Percentiles rank a stretch among this genome's conserved stretches.
These are phyloP conservation scores for Beris morrisii DNA, from an alignment of 2,888 invertebrate species.

Conservation along the genomic window DNA sequence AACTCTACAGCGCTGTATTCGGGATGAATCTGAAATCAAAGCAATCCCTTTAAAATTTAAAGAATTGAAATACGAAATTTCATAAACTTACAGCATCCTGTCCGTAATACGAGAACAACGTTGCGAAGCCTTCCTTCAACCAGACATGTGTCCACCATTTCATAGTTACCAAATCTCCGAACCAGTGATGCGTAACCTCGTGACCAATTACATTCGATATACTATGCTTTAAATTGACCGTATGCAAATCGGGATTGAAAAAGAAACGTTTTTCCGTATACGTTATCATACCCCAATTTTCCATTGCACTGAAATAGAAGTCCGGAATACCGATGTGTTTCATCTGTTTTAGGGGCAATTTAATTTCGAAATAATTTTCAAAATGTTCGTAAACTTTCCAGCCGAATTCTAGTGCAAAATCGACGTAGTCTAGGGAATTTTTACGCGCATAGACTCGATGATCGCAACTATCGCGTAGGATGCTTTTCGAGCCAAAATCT, in stretches of 20 bases:
- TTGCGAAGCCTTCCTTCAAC: constrained; percentile 71
- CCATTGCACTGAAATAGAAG: constrained; percentile 77
- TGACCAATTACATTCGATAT: constrained; percentile 52
- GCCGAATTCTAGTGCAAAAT: constrained; percentile 57
- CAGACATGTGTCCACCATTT: constrained; percentile 68
- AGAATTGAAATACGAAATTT: not conserved
- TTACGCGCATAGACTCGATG: constrained; percentile 30
- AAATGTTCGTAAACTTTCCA: constrained; percentile 16
- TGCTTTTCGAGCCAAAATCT: constrained; percentile 48
- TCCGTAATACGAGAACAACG: constrained; percentile 51
- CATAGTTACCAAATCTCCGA: constrained; percentile 69
- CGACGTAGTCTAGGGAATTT: constrained; percentile 59
- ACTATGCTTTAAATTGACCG: constrained; percentile 7
- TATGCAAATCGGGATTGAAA: constrained; percentile 15
- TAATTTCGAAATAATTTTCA: constrained; percentile 17
- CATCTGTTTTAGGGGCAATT: constrained; percentile 41
- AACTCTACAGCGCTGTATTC: constrained; percentile 74
- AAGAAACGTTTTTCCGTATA: constrained; percentile 56
- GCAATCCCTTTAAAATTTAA: not conserved
- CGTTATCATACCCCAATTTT: constrained; percentile 73
- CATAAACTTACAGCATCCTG: constrained; percentile 28
- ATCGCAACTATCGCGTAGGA: not conserved
- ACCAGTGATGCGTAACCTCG: constrained; percentile 70
- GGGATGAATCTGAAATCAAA: constrained; percentile 55
- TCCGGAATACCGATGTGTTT: constrained; percentile 62